Evolutionary conservation across 2,113 vertebrate genomes (phyloP).

Genomic region (Alouatta palliata): DNA sequence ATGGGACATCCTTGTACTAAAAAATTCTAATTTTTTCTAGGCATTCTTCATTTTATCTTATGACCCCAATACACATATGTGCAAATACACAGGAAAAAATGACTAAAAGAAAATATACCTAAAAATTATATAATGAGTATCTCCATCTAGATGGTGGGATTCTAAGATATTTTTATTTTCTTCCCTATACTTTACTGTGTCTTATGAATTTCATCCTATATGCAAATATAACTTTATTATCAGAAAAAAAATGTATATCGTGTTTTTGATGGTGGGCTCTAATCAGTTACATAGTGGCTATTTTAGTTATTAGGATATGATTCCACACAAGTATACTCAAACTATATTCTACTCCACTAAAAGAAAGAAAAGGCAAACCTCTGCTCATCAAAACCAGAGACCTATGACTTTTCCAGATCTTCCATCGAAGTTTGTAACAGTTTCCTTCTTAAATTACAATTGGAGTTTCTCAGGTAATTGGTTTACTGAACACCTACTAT

Average conservation of each 20-base stretch:
- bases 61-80: background rate
- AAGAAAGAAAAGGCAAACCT: constrained; percentile 28
- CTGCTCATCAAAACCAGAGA: background rate
- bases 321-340: background rate
- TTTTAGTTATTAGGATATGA: background rate
- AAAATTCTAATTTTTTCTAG: constrained; percentile 20
- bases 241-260: background rate
- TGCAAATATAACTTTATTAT: constrained; percentile 11
- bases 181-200: background rate
- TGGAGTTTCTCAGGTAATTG: background rate
- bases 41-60: background rate
- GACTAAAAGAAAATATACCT: background rate
- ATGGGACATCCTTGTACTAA: background rate
- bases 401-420: background rate
- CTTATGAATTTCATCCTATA: constrained; percentile 32
- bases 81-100: background rate
- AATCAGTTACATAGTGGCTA: background rate
- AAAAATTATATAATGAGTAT: background rate
- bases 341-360: background rate
- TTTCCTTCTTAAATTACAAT: constrained; percentile 14
- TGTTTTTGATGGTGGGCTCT: background rate
- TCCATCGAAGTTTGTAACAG: background rate
- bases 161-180: constrained; percentile 31
- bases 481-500: background rate
- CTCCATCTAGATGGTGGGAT: background rate